Evolutionary conservation across 2,113 vertebrate species (phyloP).

Genomic region (Phasianus colchicus): DNA sequence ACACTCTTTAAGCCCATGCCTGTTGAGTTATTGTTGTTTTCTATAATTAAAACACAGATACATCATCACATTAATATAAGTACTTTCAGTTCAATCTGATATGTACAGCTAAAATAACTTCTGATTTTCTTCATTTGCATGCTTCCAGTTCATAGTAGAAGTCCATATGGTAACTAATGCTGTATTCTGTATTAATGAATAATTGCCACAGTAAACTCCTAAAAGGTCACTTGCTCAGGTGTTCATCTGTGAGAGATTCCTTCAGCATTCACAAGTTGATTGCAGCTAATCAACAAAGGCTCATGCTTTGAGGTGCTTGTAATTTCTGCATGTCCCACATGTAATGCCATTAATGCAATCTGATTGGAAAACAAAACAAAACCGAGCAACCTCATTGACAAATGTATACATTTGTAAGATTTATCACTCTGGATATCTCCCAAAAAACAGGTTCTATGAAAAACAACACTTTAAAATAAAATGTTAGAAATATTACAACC

Average conservation of each 20-base stretch:
- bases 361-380: neutral
- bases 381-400: neutral
- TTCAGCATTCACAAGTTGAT: neutral
- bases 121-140: neutral
- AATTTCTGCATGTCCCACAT: neutral
- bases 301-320: neutral
- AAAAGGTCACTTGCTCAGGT: conserved; percentile 2
- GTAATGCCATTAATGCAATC: neutral
- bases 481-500: neutral
- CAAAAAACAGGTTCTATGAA: neutral
- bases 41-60: neutral
- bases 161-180: neutral
- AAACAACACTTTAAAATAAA: neutral
- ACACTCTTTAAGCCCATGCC: neutral
- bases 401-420: neutral
- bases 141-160: neutral
- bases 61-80: neutral
- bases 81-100: neutral
- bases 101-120: neutral
- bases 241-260: neutral
- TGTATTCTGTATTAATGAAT: conserved; percentile 1
- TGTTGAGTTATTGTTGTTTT: neutral
- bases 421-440: neutral
- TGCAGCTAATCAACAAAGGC: neutral
- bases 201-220: conserved; percentile 18